Base-by-base conservation (phyloP, 35 echinoderm and acorn worm species). In the Strongylocentrotus purpuratus region DNA sequence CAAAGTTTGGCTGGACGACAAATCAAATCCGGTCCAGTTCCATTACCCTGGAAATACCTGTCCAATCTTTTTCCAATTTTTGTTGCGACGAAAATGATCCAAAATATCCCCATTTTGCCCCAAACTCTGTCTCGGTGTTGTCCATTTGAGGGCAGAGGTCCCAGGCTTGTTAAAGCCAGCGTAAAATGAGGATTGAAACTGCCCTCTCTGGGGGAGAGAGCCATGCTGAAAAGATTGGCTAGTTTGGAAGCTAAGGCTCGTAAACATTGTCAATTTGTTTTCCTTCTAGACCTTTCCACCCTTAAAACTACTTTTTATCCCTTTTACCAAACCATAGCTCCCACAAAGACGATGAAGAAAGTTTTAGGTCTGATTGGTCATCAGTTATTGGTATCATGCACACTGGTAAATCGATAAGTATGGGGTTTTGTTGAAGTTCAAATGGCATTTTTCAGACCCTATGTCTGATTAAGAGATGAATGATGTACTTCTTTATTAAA, bases 141-240 rank as follows among this genome's bases (percentile, higher is more conserved):
- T 78, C 65, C 65, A 78, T 78, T 22, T 78, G 65, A 78, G 65
- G 65, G 65, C 65, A 78, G 65, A 78, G 65, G 65, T 78, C 65
- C 61, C 15, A 8, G 65, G 65, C 65, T 78, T 78, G 65, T 78
- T n/a, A 78, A 78, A 78, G 65, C 65, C 65, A 78, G 65, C 65
- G 65, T 78, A 78, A 28, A 78, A 78, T 78, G 22, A 78, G 65
- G 65, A 78, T 15, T n/a, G 65, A 78, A 78, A 78, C 18, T 7
- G 65, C 65, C 65, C 65, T 59, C 65, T 78, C 65, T 78, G 65
- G 65, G 65, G 61, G 65, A 3, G 17, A 78, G 65, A n/a, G 22
- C 65, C 25, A 78, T 78, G 65, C 65, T 78, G 65, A 78, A 78
- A 78, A 78, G 22, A 7, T 78, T 78, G 20, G 65, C 65, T 28